Evolutionary conservation across 2,888 invertebrate genomes (phyloP), one percentile per base, ranked within the genome.

Genomic region (Drosophila atripex): DNA sequence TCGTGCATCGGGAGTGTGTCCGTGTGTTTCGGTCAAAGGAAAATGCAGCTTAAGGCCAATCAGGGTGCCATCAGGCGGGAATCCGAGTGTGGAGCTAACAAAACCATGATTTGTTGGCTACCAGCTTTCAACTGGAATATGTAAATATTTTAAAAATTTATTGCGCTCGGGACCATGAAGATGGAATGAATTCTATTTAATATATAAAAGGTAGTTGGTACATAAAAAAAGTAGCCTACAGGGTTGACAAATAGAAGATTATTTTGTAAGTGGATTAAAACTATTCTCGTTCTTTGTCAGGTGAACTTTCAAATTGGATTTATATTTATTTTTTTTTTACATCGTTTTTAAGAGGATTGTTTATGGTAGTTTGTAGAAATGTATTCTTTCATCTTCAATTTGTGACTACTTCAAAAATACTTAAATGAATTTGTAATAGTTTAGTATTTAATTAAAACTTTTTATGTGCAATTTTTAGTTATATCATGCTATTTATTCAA

Each of bases 21-120:
- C 30, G 59, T 56, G 47, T 50, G 21, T 61, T 32, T 73, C 66
- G 65, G 71, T 54, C 77, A 61, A 66, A 63, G 75, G 66, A 57
- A 70, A 70, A 64, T 61, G 64, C 51, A 60, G 72, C 54, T 63
- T 35, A 46, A 47, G 58, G 41, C 35, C 55, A 72, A 60, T 53
- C 23, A 64, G 41, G 68, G 21, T 66, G 16, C 16, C 28, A 73
- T 64, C 60, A 50, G 55, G n/a, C 30, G 50, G 51, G n/a, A 46
- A 30, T 46, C 35, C 18, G 45, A 28, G 45, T 51, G 50, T 23
- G 4, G 16, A 46, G 64, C 39, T 64, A 39, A 53, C 63, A 30
- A 25, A 28, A 30, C 14, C 35, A 49, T 59, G 63, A 59, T 63
- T 63, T 63, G 50, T 50, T 63, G 45, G 60, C 50, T n/a, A 51